Evolutionary conservation across 2,888 invertebrate species (phyloP), one percentile per base, ranked within the genome.

Genomic region (Chironomus tentans): DNA sequence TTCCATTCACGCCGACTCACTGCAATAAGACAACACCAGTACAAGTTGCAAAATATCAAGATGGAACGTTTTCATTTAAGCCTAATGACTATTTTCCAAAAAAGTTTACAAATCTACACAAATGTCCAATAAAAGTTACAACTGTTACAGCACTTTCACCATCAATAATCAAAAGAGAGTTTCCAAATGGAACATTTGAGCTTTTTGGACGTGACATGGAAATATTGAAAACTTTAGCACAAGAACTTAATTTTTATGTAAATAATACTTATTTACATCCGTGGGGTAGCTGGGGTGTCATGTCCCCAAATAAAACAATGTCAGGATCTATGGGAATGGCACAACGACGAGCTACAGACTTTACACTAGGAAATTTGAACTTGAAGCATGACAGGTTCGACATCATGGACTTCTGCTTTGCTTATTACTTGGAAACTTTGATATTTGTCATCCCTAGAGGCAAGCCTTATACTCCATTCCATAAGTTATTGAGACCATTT

Each of bases 201-300:
- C 68, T 69, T 38, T 69, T 13, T 46, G 68, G 68, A 15, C 18
- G 68, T 22, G 68, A 69, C 10, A 22, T 69, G n/a, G 68, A 69
- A 22, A 38, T 69, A 21, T 46, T 22, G 4, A 22, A 18, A 13
- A 62, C 22, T 7, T 18, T 62, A 21, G 10, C 22, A 12, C 18
- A 62, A 7, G 10, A 10, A 3, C 22, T 69, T 7, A 69, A 69
- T n/a, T 38, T 69, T 28, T 13, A 15, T 28, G 15, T 18, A 0
- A 22, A 69, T 10, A 22, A 28, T 12, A 15, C n/a, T 1, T 69
- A 38, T 28, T 6, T 28, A 10, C 13, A 13, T 7, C 13, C 6
- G 6, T 69, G 4, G 6, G 38, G 68, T 15, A 28, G 68, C 12
- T 62, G 62, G 62, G 62, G 62, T 18, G 21, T 5, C 0, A 22